Evolutionary conservation across 2,888 invertebrate species (phyloP), one percentile per base, ranked within the genome.

Genomic region (Lordiphosa fenestrarum): DNA sequence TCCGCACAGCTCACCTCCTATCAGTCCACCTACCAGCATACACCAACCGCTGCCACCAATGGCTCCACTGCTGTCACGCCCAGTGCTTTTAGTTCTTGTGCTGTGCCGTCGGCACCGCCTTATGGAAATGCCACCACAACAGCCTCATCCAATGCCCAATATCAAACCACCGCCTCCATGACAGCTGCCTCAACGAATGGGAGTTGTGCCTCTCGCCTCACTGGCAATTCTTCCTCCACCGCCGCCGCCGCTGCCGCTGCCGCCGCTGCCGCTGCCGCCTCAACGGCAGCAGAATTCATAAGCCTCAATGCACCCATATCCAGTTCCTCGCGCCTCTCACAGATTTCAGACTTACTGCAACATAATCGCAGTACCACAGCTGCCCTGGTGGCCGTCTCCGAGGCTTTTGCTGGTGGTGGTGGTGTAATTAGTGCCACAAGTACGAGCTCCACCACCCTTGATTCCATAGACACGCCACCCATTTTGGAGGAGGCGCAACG

Each of bases 331-430:
- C 84, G 88, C 42, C 65, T 89, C 13, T 86, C 88, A n/a, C 88
- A 86, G 65, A 88, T 89, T 30, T 88, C 89, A 63, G 87, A 89
- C 81, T 73, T 89, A 53, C 58, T 89, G 49, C 88, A 88, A 59
- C 88, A 87, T 58, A 89, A 87, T 84, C 87, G 89, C 2, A 89
- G 82, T 68, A 85, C 88, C 13, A 84, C 87, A n/a, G 75, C 85
- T 36, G 86, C 88, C 4, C 57, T 86, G 48, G 84, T 88, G 23
- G 87, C 87, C 15, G 83, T 87, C 42, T 72, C 87, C 6, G 74
- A 86, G 52, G 52, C 63, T 4, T 81, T 71, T 37, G 23, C 23
- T 23, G 40, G 64, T 42, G 66, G 63, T 13, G 46, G 64, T 42
- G 66, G 63, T 13, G 46, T 48, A 3, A 30, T 9, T 4, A 10